Conservation (phyloP, 2,888 invertebrate species). For the Callinectes sapidus region DNA sequence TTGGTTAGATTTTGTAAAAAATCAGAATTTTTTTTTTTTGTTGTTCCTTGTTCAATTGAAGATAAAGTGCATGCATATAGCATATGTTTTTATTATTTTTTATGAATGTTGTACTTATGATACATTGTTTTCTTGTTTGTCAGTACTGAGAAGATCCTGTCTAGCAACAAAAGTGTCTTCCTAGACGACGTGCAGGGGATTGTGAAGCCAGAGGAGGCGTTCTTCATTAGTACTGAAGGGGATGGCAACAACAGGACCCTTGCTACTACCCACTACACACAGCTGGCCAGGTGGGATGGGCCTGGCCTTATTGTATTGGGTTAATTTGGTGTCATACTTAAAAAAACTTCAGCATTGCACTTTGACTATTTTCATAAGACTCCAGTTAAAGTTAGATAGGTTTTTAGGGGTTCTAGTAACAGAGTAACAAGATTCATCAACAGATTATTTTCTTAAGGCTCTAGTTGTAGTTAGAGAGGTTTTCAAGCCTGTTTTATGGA, state of each 20-base stretch:
- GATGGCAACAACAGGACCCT: constrained; percentile 49
- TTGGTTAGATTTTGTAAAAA: too few species aligned
- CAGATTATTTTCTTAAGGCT: too few species aligned
- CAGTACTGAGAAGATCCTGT: constrained; percentile 48
- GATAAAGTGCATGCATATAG: too few species aligned
- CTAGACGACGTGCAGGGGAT: constrained; percentile 46
- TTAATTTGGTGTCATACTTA: background rate
- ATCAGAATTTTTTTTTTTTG: too few species aligned
- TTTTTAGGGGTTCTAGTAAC: background rate
- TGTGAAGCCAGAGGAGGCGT: constrained; percentile 54
- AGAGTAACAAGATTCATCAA: too few species aligned
- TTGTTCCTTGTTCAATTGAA: too few species aligned
- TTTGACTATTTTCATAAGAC: background rate
- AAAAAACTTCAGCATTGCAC: too few species aligned
- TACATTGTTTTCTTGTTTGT: background rate
- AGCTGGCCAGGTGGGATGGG: constrained; percentile 48
- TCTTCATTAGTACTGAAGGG: constrained; percentile 45
- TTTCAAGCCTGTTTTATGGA: too few species aligned
- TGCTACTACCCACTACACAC: constrained; percentile 45
- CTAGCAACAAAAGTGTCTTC: constrained; percentile 54
- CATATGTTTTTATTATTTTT: background rate
- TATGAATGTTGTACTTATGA: background rate
- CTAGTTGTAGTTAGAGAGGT: too few species aligned
- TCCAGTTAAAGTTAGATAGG: background rate
- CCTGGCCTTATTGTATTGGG: background rate